phyloP scores from a whole-genome alignment of 2,888 invertebrate species.

The Tinea pellionella region DNA sequence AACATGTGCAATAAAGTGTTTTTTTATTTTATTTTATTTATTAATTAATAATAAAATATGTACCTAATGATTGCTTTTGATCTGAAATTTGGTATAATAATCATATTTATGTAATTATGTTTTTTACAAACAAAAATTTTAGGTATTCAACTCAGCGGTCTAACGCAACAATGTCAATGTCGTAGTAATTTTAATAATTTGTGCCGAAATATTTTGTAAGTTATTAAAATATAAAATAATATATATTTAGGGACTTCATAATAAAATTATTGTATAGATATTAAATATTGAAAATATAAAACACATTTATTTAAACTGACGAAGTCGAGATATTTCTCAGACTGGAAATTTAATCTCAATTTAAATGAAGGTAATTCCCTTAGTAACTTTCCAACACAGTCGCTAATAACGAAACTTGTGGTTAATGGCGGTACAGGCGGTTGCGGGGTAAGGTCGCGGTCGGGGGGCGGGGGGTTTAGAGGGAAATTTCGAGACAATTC shows the following conservation, averaged over 20 bases:
- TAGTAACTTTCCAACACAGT: conserved; percentile 57
- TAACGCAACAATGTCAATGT: conserved; percentile 39
- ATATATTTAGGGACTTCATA: neutral
- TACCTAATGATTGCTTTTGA: no score
- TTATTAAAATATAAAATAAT: neutral
- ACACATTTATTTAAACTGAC: neutral
- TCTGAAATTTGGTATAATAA: no score
- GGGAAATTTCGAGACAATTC: conserved; percentile 55
- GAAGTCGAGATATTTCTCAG: conserved; percentile 35
- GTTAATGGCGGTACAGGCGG: conserved; percentile 43
- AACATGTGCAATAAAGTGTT: no score
- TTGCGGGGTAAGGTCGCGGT: conserved; percentile 20
- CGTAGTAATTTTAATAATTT: conserved; percentile 61
- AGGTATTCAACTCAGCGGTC: neutral
- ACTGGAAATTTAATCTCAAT: conserved; percentile 60
- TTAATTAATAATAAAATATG: no score
- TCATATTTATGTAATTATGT: neutral
- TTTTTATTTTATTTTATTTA: no score
- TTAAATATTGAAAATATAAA: neutral
- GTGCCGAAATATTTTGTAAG: conserved; percentile 56
- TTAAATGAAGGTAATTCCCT: conserved; percentile 63
- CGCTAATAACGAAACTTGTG: conserved; percentile 65
- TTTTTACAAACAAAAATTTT: neutral
- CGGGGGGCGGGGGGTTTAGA: conserved; percentile 18
- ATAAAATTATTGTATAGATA: neutral